phyloP scores from a whole-genome alignment of 2,797 vertebrate genomes.

The Paedocypris micromegethes region DNA sequence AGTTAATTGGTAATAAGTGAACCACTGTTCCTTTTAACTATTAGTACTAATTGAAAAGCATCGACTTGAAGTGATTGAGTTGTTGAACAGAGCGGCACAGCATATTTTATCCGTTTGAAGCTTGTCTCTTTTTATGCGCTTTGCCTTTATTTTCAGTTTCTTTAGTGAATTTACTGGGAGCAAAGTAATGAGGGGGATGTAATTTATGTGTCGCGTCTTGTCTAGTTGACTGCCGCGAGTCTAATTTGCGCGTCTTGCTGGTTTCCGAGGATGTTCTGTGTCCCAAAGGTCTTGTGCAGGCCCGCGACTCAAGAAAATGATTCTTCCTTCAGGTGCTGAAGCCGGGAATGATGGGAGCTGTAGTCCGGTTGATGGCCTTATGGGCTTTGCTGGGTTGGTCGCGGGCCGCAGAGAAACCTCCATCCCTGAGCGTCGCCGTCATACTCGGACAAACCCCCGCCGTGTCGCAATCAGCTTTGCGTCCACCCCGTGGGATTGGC shows the following conservation, averaged over 20 bases:
- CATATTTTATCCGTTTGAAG: slow-evolving; percentile 7
- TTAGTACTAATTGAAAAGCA: slow-evolving; percentile 44
- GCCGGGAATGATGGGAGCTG: slow-evolving; percentile 76
- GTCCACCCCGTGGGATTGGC: slow-evolving; percentile 77
- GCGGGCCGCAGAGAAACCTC: slow-evolving; percentile 79
- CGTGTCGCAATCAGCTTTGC: slow-evolving; percentile 81
- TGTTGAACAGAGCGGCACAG: neutral
- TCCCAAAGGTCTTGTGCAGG: neutral
- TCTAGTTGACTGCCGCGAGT: neutral
- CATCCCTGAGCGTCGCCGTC: slow-evolving; percentile 90
- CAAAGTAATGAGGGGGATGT: slow-evolving; percentile 12
- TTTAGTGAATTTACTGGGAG: neutral
- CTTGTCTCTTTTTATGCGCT: neutral
- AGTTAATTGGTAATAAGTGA: slow-evolving; percentile 42
- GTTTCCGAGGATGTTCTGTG: neutral
- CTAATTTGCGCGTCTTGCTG: neutral
- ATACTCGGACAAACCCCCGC: slow-evolving; percentile 87
- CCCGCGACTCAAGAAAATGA: no score
- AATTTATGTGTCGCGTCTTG: neutral
- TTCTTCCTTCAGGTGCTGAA: slow-evolving; percentile 65
- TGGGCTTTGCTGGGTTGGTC: slow-evolving; percentile 68
- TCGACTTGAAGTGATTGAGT: slow-evolving; percentile 30
- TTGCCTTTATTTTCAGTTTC: neutral
- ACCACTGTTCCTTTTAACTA: slow-evolving; percentile 33
- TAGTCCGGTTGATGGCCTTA: slow-evolving; percentile 71